These are phyloP conservation scores for Callipepla californica DNA, from an alignment of 2,113 vertebrate genomes.

Conservation along the genomic window DNA sequence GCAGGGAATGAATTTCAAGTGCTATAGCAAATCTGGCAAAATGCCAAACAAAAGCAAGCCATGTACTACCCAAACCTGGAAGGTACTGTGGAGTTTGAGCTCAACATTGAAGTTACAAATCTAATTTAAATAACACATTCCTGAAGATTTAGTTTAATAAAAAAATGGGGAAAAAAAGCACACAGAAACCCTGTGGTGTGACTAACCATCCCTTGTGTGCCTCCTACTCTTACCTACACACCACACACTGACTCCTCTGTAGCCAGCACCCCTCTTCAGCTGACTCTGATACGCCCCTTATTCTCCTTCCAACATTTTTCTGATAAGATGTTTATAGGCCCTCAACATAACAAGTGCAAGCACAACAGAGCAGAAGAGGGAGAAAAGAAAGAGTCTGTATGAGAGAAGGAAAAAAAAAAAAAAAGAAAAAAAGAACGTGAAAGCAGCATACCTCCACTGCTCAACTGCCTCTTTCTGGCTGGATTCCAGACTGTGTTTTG, in stretches of 20 bases:
- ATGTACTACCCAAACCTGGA: not conserved
- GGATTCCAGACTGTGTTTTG: not conserved
- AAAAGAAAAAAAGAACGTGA: conserved; percentile 17
- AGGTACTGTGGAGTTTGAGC: not conserved
- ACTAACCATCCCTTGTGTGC: not conserved
- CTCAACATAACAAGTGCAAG: conserved; percentile 45
- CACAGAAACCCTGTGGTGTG: not conserved
- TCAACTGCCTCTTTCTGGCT: not conserved
- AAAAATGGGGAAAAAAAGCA: not conserved
- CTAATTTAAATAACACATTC: not conserved
- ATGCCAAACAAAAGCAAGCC: conserved; percentile 21
- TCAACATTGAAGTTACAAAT: not conserved
- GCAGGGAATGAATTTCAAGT: conserved; percentile 38
- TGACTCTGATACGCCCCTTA: not conserved
- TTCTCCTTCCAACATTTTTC: conserved; percentile 43
- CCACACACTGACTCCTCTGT: not conserved
- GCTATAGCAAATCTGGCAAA: conserved; percentile 28
- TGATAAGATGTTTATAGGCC: conserved; percentile 47
- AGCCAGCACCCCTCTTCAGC: not conserved
- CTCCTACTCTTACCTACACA: not conserved
- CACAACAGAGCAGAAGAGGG: conserved; percentile 44
- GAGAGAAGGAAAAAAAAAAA: conserved; percentile 27
- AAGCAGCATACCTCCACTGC: conserved; percentile 1
- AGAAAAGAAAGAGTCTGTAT: conserved; percentile 18
- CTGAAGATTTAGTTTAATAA: not conserved